Evolutionary conservation across 1,140 invertebrate species (phyloP), one percentile per base, ranked within the genome.

Genomic region (Mycetomoellerius zeteki): DNA sequence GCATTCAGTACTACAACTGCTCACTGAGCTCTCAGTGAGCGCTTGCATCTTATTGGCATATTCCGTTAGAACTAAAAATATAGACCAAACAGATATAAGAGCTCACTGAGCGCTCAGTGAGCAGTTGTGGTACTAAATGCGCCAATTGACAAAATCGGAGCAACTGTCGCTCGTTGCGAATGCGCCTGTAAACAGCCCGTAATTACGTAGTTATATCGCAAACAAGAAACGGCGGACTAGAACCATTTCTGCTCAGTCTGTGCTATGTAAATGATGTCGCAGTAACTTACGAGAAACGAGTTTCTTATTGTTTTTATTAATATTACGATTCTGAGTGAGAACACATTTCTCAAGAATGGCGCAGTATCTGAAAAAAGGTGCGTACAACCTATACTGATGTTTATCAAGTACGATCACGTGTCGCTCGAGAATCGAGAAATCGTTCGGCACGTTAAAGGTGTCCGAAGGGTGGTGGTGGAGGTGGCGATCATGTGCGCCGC

Each of bases 361-460:
- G 7, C 88, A 88, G 0, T 60, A 88, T 27, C 19, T 90, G 1
- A 91, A 78, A 43, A 92, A 89, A 86, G 86, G 93, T 93, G 86
- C 86, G 78, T 65, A 37, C 65, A 60, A 27, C 54, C 73, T 1
- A 58, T 52, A 27, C 4, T 16, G 75, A 47, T 56, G 16, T 12
- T 77, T n/a, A 27, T 16, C 60, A 50, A 72, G 30, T 47, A 19
- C 12, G 27, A 30, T 89, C 50, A 24, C n/a, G 21, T 71, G 52
- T 52, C 16, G 24, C 6, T 62, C 8, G 14, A 16, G 6, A 56
- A 52, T 60, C 21, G 54, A 16, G 30, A 62, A 0, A 21, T 19
- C 60, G 47, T 30, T 69, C 85, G 67, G 67, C 33, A 37, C 8
- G n/a, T 65, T 10, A 2, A 16, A n/a, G 21, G 75, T 60, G 85